A percentile compares a stretch with the other conserved stretches of the same genome.
Evolutionary conservation across 2,797 vertebrate genomes (phyloP).

Genomic region (Thaleichthys pacificus): DNA sequence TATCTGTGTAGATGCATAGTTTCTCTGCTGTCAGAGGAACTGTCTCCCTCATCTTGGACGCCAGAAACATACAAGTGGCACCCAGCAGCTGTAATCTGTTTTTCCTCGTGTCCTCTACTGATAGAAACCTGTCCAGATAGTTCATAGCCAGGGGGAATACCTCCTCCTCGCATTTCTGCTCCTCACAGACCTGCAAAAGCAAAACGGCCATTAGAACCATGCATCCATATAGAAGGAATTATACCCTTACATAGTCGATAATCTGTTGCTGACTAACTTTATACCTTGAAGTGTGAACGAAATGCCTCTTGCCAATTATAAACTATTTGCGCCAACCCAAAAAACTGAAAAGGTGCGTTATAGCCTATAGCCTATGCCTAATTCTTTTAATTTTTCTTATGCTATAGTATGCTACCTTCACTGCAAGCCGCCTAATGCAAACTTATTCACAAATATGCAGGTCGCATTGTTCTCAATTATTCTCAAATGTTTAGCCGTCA

Average conservation of each 20-base stretch:
- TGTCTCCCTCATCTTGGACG: constrained; percentile 99
- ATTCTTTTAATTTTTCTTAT: not conserved
- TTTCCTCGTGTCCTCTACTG: constrained; percentile 91
- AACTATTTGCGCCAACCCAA: not conserved
- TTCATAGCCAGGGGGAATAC: constrained; percentile 99
- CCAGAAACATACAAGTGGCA: constrained; percentile 96
- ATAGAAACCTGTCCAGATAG: constrained; percentile 97
- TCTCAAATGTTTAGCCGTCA: not conserved
- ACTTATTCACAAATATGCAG: no score
- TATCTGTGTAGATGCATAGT: constrained; percentile 97
- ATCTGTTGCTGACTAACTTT: not conserved
- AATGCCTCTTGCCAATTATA: not conserved
- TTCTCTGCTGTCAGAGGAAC: constrained; percentile 95
- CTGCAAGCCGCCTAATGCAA: no score
- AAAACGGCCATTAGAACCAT: constrained; percentile 31
- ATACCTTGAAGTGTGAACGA: not conserved
- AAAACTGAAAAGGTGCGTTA: not conserved
- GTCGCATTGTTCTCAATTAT: no score
- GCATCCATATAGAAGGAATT: constrained; percentile 1
- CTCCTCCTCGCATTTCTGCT: constrained; percentile 98
- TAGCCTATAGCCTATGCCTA: no score
- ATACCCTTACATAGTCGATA: not conserved
- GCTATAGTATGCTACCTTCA: no score
- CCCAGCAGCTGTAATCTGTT: constrained; percentile 92
- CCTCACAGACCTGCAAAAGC: constrained; percentile 89